Conservation (phyloP, 2,888 invertebrate genomes). For the Conomelus anceps region DNA sequence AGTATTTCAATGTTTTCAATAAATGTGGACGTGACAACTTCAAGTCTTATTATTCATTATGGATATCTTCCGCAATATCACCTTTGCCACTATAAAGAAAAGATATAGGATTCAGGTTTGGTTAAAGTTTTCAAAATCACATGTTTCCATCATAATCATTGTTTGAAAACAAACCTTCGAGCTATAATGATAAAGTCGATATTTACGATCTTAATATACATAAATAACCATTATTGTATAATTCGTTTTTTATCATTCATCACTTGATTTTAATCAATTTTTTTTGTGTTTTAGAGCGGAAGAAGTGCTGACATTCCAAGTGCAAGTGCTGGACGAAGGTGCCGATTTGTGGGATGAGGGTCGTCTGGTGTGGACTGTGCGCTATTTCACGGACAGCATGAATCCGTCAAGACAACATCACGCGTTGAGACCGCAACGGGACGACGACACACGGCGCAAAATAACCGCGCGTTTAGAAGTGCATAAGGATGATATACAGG, state of each 20-base stretch:
- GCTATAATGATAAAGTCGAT: too few species aligned
- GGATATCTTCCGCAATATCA: too few species aligned
- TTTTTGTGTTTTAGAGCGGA: slow-evolving; percentile 45
- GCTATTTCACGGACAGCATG: slow-evolving; percentile 50
- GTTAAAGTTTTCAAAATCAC: too few species aligned
- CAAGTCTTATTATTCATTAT: too few species aligned
- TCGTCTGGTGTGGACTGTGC: slow-evolving; percentile 78
- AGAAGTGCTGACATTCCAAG: slow-evolving; percentile 85
- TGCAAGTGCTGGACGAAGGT: slow-evolving; percentile 76
- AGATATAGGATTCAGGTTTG: too few species aligned
- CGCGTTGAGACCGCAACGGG: not conserved
- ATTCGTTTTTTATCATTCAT: not conserved
- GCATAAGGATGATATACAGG: slow-evolving; percentile 89
- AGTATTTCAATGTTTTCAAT: too few species aligned
- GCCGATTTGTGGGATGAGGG: slow-evolving; percentile 75
- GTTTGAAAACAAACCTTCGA: too few species aligned
- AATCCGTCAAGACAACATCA: slow-evolving; percentile 31
- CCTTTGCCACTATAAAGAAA: too few species aligned
- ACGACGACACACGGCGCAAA: slow-evolving; percentile 44
- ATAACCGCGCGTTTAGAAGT: slow-evolving; percentile 79
- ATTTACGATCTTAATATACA: too few species aligned
- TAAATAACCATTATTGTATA: too few species aligned
- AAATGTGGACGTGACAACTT: too few species aligned
- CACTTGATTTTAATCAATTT: not conserved
- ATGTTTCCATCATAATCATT: too few species aligned